Conservation (phyloP, 2,113 vertebrate genomes). For the Atrichornis clamosus region DNA sequence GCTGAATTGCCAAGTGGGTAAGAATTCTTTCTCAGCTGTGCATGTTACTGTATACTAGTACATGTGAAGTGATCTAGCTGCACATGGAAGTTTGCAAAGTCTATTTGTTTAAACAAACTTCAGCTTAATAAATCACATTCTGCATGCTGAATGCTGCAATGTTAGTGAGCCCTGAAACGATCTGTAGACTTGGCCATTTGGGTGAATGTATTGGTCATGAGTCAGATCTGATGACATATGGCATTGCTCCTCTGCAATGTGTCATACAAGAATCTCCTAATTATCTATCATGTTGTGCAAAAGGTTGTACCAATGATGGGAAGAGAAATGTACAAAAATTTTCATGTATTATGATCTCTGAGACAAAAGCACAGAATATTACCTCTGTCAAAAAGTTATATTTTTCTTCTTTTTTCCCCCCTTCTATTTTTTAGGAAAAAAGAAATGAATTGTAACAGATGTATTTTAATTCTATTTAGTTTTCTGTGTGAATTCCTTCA, state of each 20-base stretch:
- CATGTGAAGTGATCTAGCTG: background rate
- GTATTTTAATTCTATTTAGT: background rate
- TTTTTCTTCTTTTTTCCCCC: no score
- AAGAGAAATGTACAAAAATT: background rate
- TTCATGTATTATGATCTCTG: background rate
- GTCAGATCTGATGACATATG: background rate
- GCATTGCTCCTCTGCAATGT: background rate
- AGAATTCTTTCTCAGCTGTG: background rate
- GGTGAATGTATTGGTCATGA: background rate
- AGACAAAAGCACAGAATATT: background rate
- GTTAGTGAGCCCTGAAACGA: background rate
- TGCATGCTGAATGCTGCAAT: background rate
- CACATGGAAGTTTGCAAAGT: background rate
- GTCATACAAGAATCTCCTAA: background rate
- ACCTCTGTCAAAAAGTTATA: background rate
- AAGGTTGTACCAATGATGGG: background rate
- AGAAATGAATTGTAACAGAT: background rate
- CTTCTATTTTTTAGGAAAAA: background rate
- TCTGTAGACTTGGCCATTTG: background rate
- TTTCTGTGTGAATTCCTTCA: background rate
- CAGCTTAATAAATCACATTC: background rate
- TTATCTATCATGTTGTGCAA: background rate
- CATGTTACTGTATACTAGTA: background rate
- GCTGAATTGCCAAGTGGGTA: background rate
- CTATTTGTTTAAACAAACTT: slow-evolving; percentile 22